These are phyloP conservation scores for Anser brachyrhynchus DNA, from an alignment of 2,113 vertebrate species.

Conservation along the genomic window DNA sequence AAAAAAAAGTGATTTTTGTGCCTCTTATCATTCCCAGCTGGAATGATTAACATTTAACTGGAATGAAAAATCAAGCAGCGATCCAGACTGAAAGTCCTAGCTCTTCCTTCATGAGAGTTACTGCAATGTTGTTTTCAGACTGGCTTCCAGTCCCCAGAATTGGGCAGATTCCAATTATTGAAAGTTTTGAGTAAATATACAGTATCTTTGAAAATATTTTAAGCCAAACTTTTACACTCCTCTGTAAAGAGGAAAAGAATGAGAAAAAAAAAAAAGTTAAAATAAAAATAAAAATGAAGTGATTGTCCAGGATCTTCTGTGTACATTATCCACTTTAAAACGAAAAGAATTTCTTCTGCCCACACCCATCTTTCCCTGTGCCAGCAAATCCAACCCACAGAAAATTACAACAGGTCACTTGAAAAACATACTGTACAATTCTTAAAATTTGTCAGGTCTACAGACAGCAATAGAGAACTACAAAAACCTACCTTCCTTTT, in stretches of 20 bases:
- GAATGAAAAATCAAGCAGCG: background rate
- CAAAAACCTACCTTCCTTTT: slow-evolving; percentile 61
- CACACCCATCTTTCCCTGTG: background rate
- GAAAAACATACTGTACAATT: background rate
- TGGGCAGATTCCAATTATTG: accelerated
- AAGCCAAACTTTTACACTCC: background rate
- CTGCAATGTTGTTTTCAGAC: background rate
- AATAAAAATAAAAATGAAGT: background rate
- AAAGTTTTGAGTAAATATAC: background rate
- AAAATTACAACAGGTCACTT: background rate
- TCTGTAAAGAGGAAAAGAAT: background rate
- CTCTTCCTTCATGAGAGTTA: background rate
- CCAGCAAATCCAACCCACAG: background rate
- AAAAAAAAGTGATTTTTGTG: background rate
- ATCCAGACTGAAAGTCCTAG: background rate
- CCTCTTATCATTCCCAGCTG: background rate
- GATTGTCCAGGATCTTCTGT: background rate
- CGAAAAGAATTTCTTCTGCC: background rate
- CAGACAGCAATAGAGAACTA: background rate
- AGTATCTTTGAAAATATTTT: background rate
- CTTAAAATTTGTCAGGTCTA: background rate
- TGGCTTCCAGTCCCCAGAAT: background rate
- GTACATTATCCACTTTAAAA: background rate
- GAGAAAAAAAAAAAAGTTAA: background rate
- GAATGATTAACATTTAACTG: background rate